These are phyloP conservation scores for Amphipoea oculea DNA, from an alignment of 2,888 invertebrate genomes.

Conservation along the genomic window DNA sequence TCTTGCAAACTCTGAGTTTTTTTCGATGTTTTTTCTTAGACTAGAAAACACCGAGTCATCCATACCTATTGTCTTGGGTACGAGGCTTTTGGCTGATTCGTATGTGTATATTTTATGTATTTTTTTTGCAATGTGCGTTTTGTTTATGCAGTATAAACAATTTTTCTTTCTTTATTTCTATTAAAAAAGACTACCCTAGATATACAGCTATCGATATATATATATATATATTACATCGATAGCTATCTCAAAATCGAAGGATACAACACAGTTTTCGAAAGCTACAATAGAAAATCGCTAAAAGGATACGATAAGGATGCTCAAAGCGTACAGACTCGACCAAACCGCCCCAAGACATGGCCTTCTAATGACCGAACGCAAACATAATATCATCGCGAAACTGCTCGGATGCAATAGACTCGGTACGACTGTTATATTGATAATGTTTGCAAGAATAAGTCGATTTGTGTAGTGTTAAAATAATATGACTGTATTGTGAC, in stretches of 20 bases:
- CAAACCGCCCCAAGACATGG: conserved; percentile 13
- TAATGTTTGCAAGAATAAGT: not conserved
- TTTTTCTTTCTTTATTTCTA: not conserved
- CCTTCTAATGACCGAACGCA: conserved; percentile 27
- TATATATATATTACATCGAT: not conserved
- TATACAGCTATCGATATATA: too few species aligned
- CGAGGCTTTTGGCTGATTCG: too few species aligned
- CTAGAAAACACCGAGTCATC: too few species aligned
- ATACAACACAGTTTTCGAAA: not conserved
- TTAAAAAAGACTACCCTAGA: not conserved
- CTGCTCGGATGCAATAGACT: conserved; percentile 15
- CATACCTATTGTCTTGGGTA: too few species aligned
- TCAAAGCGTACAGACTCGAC: conserved; percentile 10
- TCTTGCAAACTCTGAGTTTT: too few species aligned
- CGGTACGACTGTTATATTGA: not conserved
- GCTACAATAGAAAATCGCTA: not conserved
- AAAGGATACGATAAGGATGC: not conserved
- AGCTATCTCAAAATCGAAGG: not conserved
- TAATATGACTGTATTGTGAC: not conserved
- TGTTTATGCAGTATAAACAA: too few species aligned
- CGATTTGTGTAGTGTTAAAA: not conserved
- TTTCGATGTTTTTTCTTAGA: too few species aligned
- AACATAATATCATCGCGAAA: conserved; percentile 37
- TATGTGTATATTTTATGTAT: not conserved
- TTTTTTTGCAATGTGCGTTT: too few species aligned